Evolutionary conservation across 2,797 vertebrate genomes (phyloP).

Genomic region (Hybognathus amarus): DNA sequence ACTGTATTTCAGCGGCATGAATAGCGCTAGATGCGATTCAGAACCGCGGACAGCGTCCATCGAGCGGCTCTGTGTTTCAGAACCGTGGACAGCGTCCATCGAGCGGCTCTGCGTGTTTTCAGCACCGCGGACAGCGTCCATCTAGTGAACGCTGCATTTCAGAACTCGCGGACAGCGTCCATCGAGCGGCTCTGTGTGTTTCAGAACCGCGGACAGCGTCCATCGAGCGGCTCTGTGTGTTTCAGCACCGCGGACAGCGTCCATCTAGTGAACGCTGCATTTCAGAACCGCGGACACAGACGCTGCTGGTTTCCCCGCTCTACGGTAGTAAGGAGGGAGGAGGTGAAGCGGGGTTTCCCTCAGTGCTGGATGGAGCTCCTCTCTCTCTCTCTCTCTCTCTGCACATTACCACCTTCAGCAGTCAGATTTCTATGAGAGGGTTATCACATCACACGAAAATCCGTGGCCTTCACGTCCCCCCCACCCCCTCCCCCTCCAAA

Average conservation of each 20-base stretch:
- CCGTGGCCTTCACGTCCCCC: slow-evolving; percentile 34
- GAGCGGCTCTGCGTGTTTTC: not conserved
- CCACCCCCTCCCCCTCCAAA: not conserved
- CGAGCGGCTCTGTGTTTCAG: slow-evolving; percentile 66
- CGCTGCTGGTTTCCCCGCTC: slow-evolving; percentile 17
- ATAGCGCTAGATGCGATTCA: slow-evolving; percentile 68
- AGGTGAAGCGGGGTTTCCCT: slow-evolving; percentile 76
- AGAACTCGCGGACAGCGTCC: slow-evolving; percentile 68
- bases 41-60: slow-evolving; percentile 75
- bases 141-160: not conserved
- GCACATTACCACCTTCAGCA: slow-evolving; percentile 62
- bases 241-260: slow-evolving; percentile 62
- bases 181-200: too few relatives aligned
- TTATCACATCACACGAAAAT: slow-evolving; percentile 60
- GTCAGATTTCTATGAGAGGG: slow-evolving; percentile 66
- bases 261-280: not conserved
- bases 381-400: slow-evolving; percentile 68
- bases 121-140: slow-evolving; percentile 66
- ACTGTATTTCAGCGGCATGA: slow-evolving; percentile 77
- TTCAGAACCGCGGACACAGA: slow-evolving; percentile 35
- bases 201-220: slow-evolving; percentile 66
- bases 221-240: not conserved
- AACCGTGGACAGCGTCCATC: slow-evolving; percentile 58
- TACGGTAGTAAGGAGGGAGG: slow-evolving; percentile 49
- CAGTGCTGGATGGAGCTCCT: slow-evolving; percentile 69